Evolutionary conservation across 2,113 vertebrate genomes (phyloP).

Genomic region (Murina feae): DNA sequence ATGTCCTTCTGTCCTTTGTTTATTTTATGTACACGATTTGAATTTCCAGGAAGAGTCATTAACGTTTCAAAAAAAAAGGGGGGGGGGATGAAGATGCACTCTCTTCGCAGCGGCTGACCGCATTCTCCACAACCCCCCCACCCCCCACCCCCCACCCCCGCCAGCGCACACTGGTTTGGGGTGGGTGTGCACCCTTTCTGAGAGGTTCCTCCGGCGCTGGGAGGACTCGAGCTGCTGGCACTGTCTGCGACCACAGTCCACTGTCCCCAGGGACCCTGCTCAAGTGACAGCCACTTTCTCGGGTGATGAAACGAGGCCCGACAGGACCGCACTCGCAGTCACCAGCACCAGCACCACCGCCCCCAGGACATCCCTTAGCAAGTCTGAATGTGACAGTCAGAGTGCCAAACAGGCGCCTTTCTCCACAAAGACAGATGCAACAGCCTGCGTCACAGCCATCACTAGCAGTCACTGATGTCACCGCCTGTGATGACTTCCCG

Average conservation of each 20-base stretch:
- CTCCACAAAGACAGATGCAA: background rate
- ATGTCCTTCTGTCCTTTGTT: background rate
- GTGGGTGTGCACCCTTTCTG: too few relatives aligned
- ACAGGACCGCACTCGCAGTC: rapidly evolving
- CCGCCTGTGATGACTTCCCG: background rate
- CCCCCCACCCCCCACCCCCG: too few relatives aligned
- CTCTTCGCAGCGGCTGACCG: background rate
- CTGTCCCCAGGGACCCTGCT: rapidly evolving
- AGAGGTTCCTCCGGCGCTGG: too few relatives aligned
- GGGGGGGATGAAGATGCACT: background rate
- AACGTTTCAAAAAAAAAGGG: background rate
- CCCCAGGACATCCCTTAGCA: background rate
- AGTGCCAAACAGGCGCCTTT: background rate
- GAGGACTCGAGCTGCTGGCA: background rate
- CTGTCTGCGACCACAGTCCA: too few relatives aligned
- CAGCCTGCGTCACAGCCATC: rapidly evolving
- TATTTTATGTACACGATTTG: background rate
- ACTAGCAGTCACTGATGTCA: too few relatives aligned
- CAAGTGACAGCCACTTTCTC: rapidly evolving
- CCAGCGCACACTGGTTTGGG: too few relatives aligned
- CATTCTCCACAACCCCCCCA: background rate
- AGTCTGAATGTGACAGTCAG: background rate
- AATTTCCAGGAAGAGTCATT: background rate
- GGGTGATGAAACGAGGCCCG: background rate
- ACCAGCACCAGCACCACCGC: background rate